phyloP scores from a whole-genome alignment of 2,113 vertebrate genomes.

The Desmodus rotundus region DNA sequence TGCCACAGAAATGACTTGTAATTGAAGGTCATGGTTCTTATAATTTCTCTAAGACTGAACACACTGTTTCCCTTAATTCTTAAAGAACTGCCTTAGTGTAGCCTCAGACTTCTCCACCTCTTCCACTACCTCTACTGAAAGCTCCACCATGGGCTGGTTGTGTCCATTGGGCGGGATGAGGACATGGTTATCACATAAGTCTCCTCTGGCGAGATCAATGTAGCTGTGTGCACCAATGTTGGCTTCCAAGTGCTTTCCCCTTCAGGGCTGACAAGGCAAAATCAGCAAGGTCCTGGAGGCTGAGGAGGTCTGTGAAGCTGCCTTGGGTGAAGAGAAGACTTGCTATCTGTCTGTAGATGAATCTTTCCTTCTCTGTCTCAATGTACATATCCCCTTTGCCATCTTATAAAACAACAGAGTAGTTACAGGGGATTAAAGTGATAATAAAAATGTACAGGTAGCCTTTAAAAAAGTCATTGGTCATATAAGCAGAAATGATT shows the following conservation, averaged over 20 bases:
- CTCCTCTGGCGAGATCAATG: constrained; percentile 90
- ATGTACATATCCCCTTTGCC: not conserved
- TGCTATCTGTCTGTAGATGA: constrained; percentile 69
- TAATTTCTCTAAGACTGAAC: constrained; percentile 95
- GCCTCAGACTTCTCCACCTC: constrained; percentile 91
- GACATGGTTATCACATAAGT: constrained; percentile 86
- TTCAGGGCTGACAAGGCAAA: constrained; percentile 91
- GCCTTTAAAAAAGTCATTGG: constrained; percentile 27
- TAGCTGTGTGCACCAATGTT: constrained; percentile 91
- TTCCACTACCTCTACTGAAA: constrained; percentile 88
- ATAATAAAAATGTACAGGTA: not conserved
- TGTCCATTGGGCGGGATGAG: constrained; percentile 92
- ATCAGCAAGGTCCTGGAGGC: constrained; percentile 88
- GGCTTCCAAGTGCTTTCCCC: constrained; percentile 92
- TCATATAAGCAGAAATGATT: constrained; percentile 31
- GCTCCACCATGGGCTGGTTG: constrained; percentile 90
- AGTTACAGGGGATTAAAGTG: not conserved
- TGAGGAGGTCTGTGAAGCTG: constrained; percentile 82
- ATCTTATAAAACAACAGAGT: not conserved
- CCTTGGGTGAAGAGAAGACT: constrained; percentile 68
- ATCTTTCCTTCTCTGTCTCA: constrained; percentile 84
- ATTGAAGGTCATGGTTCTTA: constrained; percentile 91
- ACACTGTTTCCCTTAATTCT: constrained; percentile 84
- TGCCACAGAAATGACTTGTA: constrained; percentile 90
- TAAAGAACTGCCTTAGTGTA: constrained; percentile 87